Evolutionary conservation across 2,797 vertebrate genomes (phyloP), one percentile per base, ranked within the genome.

Genomic region (Dipus sagitta): DNA sequence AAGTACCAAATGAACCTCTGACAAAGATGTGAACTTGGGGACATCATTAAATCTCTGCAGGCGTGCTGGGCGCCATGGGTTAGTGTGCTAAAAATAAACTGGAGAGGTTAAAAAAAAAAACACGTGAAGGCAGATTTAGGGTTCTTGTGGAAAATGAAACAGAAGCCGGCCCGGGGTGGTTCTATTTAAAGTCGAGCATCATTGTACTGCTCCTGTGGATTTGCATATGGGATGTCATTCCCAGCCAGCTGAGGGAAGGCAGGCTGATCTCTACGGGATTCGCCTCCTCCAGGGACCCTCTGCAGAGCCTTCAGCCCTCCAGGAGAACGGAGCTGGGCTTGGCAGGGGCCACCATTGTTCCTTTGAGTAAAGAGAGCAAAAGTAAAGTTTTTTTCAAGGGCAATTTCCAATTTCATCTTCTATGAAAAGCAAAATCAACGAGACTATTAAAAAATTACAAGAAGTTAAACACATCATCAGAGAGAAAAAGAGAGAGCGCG

Each of bases 361-460:
- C 71, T 93, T 81, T 74, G 92, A 90, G 42, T 77, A 20, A 79
- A 14, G 76, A 60, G 64, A 88, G 0, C 0, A 26, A 96, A 96
- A 95, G 90, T 82, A 83, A 95, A 90, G 38, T 86, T 88, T 88
- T 86, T 88, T 88, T 84, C 34, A 93, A 95, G 85, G 71, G 67
- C 93, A 92, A 70, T 94, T 96, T 96, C 90, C 77, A 92, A 85
- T 93, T 85, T 96, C 76, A 78, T 93, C 65, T 94, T 81, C 77
- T 84, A 92, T 93, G 75, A 91, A 70, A 96, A 96, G 88, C 80
- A 74, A 93, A 95, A 62, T 76, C 90, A 96, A 0, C 30, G 18
- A 96, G 93, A 80, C 90, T 95, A 67, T 74, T 58, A 72, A 95
- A 96, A 97, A 97, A 94, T 76, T 96, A 86, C 77, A 96, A 83